These are phyloP conservation scores for Pachyseris speciosa DNA, from an alignment of 64 coral and sea anemone genomes.

Conservation along the genomic window DNA sequence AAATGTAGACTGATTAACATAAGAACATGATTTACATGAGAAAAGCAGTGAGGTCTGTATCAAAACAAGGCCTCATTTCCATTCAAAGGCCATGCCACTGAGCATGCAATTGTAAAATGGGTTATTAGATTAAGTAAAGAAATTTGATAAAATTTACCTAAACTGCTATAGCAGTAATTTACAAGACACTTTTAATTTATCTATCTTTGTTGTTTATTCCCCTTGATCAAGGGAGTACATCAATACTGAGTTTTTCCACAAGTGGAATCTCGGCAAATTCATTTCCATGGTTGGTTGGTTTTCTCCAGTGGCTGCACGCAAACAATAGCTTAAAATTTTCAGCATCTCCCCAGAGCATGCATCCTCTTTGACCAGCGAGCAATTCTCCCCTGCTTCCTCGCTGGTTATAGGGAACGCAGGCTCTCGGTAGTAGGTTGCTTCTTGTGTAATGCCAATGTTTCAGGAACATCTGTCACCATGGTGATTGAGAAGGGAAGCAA, in stretches of 20 bases:
- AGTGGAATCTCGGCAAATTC: background rate
- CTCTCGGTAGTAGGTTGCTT: background rate
- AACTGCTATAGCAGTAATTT: slow-evolving; percentile 12
- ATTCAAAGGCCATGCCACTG: too few relatives aligned
- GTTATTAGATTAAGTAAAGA: background rate
- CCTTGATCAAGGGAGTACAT: background rate
- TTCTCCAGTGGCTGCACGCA: background rate
- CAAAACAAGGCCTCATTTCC: too few relatives aligned
- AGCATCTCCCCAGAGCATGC: background rate
- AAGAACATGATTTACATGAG: too few relatives aligned
- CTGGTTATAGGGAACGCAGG: background rate
- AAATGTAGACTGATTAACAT: too few relatives aligned
- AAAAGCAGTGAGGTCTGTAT: too few relatives aligned
- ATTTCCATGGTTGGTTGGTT: background rate
- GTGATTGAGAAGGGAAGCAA: background rate
- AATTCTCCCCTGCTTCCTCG: background rate
- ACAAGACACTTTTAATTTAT: background rate
- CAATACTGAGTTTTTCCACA: too few relatives aligned
- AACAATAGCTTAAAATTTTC: too few relatives aligned
- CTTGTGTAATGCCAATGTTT: background rate
- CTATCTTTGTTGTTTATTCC: background rate
- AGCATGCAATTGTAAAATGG: too few relatives aligned
- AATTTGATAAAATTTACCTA: slow-evolving; percentile 9
- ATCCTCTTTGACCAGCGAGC: background rate
- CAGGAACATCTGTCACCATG: background rate